Conservation (phyloP, 1,140 invertebrate genomes). For the Choristoneura fumiferana region DNA sequence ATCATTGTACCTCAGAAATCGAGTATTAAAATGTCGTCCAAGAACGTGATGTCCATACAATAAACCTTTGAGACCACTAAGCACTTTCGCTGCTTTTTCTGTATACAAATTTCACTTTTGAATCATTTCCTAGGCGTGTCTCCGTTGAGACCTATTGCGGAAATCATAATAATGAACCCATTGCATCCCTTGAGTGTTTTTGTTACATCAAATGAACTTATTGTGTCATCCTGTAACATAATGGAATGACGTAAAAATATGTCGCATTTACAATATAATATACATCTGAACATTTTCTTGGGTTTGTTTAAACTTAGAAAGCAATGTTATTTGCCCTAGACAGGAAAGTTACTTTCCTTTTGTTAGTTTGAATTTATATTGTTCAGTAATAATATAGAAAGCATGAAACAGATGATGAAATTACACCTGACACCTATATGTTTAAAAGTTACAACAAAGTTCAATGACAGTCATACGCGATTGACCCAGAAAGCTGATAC, state of each 20-base stretch:
- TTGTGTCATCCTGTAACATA: conserved; percentile 19
- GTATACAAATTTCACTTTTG: conserved; percentile 70
- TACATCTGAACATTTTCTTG: no score
- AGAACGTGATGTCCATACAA: conserved; percentile 63
- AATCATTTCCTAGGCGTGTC: conserved; percentile 34
- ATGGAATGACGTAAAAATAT: no score
- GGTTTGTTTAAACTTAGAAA: no score
- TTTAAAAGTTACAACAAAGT: conserved; percentile 43
- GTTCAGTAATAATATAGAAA: conserved; percentile 9
- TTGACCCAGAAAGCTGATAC: conserved; percentile 65
- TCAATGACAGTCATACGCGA: conserved; percentile 68
- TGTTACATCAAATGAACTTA: conserved; percentile 24
- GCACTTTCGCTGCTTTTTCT: conserved; percentile 71
- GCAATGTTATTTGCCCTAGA: not conserved
- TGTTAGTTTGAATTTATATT: not conserved
- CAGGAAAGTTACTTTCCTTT: conserved; percentile 7
- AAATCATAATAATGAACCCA: conserved; percentile 27
- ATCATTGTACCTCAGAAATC: conserved; percentile 43
- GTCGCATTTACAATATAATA: no score
- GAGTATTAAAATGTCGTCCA: conserved; percentile 45
- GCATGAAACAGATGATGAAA: conserved; percentile 20
- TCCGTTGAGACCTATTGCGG: conserved; percentile 29
- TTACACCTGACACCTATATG: conserved; percentile 49
- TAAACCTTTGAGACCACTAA: conserved; percentile 48
- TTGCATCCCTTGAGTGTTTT: conserved; percentile 22